A percentile compares a stretch with the other conserved stretches of the same genome.
phyloP scores from a whole-genome alignment of 2,797 vertebrate species.

The Halcyon badia region DNA sequence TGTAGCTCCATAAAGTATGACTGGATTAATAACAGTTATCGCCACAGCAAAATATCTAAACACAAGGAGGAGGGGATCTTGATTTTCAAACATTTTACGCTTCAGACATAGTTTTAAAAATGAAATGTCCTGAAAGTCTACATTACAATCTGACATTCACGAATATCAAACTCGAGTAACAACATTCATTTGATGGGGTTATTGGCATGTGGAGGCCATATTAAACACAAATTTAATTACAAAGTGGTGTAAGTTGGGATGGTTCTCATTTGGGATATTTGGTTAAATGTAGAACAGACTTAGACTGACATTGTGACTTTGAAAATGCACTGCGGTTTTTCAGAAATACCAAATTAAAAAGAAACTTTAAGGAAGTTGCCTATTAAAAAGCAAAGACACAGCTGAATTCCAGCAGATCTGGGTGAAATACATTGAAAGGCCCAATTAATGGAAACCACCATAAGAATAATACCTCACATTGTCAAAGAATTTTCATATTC shows the following conservation, averaged over 20 bases:
- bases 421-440: not conserved
- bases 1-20: not conserved
- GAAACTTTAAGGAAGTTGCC: constrained; percentile 23
- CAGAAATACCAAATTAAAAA: constrained; percentile 48
- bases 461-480: not conserved
- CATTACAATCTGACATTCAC: not conserved
- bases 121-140: not conserved
- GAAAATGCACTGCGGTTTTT: constrained; percentile 1
- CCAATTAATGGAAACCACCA: not conserved
- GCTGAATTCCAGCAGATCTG: constrained; percentile 42
- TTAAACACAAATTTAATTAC: constrained; percentile 42
- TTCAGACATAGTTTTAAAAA: not conserved
- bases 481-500: not conserved
- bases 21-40: not conserved
- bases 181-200: not conserved
- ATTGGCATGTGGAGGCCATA: constrained; percentile 47
- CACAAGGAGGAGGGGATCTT: not conserved
- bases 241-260: not conserved
- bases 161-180: not conserved
- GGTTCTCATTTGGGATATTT: constrained; percentile 59
- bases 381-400: constrained; percentile 59
- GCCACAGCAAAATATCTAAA: not conserved
- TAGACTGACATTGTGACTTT: constrained; percentile 23
- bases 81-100: not conserved
- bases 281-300: constrained; percentile 57